These are phyloP conservation scores for Melikaiella ostensackeni DNA, from an alignment of 2,888 invertebrate genomes.

Conservation along the genomic window DNA sequence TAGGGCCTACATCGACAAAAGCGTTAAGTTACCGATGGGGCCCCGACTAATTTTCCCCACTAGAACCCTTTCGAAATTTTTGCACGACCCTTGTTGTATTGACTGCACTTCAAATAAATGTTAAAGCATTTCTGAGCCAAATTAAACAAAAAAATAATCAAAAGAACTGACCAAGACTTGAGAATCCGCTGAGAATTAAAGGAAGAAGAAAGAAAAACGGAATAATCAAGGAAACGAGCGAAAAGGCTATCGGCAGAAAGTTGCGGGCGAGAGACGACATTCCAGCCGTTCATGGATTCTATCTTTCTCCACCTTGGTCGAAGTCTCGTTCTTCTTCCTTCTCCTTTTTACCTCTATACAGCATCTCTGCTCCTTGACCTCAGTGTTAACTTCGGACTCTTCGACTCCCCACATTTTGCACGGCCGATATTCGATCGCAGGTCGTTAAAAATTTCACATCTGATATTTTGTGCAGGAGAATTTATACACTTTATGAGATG, in stretches of 20 bases:
- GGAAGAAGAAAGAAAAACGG: conserved; percentile 45
- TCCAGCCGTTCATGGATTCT: conserved; percentile 55
- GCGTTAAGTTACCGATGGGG: too few relatives aligned
- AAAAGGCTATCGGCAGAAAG: conserved; percentile 54
- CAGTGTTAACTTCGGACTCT: conserved; percentile 48
- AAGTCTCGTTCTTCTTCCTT: conserved; percentile 42
- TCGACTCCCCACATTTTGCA: conserved; percentile 44
- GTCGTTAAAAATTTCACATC: conserved; percentile 30
- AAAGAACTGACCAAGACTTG: background rate
- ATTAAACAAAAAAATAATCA: background rate
- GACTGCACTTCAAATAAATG: background rate
- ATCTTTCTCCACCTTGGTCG: conserved; percentile 50
- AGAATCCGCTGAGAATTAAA: background rate
- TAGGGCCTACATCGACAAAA: too few relatives aligned
- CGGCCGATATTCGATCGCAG: conserved; percentile 36
- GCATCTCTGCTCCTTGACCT: conserved; percentile 53
- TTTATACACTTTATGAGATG: background rate
- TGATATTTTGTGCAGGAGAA: conserved; percentile 20
- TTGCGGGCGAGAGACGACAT: conserved; percentile 60
- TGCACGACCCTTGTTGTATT: too few relatives aligned
- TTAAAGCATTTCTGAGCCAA: background rate
- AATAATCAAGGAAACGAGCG: conserved; percentile 46
- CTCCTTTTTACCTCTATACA: conserved; percentile 40
- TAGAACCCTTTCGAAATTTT: too few relatives aligned
- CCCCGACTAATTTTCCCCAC: too few relatives aligned